Evolutionary conservation across 2,797 vertebrate species (phyloP).

Genomic region (Amazona finschi): DNA sequence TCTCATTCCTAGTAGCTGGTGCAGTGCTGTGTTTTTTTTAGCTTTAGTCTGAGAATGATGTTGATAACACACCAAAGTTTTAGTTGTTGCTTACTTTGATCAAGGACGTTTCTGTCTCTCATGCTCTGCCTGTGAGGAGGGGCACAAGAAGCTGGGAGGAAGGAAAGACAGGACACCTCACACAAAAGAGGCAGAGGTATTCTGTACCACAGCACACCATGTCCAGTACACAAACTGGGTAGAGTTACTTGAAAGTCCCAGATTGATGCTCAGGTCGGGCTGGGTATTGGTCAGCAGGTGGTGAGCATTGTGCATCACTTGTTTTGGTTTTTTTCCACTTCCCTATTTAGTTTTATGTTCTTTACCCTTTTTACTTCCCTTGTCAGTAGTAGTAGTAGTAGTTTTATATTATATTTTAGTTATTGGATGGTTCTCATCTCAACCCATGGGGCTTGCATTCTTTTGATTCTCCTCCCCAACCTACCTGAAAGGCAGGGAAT

Average conservation of each 20-base stretch:
- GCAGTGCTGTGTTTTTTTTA: neutral
- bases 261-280: neutral
- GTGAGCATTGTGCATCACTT: neutral
- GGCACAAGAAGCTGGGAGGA: neutral
- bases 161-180: neutral
- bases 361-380: neutral
- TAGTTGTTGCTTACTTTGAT: neutral
- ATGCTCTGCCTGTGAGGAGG: neutral
- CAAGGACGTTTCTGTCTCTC: neutral
- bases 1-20: neutral
- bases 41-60: neutral
- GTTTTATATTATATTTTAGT: neutral
- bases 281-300: neutral
- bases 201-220: neutral
- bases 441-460: neutral
- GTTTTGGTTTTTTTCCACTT: neutral
- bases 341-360: neutral
- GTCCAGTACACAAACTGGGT: neutral
- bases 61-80: neutral
- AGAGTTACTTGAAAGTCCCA: neutral
- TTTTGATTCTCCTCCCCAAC: neutral
- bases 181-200: neutral
- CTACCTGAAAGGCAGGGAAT: neutral
- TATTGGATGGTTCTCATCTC: neutral
- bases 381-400: neutral